A percentile compares a stretch with the other conserved stretches of the same genome.
phyloP scores from a whole-genome alignment of 2,113 vertebrate genomes.

The Hemibagrus wyckioides region DNA sequence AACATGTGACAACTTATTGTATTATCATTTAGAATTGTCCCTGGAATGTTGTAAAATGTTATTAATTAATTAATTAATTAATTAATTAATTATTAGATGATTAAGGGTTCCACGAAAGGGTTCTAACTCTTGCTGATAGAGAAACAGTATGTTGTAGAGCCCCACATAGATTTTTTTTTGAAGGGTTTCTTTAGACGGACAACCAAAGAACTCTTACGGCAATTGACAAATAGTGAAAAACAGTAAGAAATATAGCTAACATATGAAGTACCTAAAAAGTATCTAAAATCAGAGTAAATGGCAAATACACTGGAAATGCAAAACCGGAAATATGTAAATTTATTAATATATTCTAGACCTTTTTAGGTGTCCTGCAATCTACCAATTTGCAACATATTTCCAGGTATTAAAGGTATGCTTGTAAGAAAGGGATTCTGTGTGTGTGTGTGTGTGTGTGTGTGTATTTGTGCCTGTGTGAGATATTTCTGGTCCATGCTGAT shows the following conservation, averaged over 20 bases:
- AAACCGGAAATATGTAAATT: not conserved
- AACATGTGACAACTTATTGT: not conserved
- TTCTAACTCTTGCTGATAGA: not conserved
- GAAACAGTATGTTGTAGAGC: not conserved
- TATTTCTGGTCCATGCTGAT: conserved; percentile 47
- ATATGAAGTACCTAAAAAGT: not conserved
- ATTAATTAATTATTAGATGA: not conserved
- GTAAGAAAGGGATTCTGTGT: not conserved
- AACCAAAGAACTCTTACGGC: not conserved
- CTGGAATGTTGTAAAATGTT: not conserved
- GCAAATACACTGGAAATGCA: not conserved
- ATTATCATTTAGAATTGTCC: not conserved
- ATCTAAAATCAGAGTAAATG: not conserved
- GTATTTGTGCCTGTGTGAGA: conserved; percentile 17
- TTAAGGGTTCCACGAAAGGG: not conserved
- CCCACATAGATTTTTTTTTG: not conserved
- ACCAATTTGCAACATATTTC: not conserved
- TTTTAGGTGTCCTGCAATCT: not conserved
- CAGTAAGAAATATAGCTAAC: not conserved
- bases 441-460: not conserved
- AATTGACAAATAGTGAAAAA: not conserved
- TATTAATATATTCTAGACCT: not conserved
- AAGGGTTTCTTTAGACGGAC: not conserved
- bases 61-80: not conserved
- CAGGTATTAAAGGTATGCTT: not conserved